Conservation (phyloP, 2,797 vertebrate species). For the Brotogeris chrysoptera region DNA sequence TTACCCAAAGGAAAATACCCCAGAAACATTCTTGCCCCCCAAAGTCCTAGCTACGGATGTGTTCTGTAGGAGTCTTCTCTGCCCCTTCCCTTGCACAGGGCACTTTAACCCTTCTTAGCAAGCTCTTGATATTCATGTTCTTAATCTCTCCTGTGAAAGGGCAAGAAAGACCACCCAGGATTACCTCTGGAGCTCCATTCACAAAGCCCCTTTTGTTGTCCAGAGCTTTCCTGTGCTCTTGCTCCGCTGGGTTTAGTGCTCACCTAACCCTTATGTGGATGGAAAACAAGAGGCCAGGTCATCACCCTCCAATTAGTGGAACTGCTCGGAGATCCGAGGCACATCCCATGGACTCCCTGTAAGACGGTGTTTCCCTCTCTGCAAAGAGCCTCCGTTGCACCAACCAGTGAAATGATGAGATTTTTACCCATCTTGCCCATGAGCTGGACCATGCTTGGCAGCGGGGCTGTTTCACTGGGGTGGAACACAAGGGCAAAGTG, state of each 20-base stretch:
- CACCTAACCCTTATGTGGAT: background rate
- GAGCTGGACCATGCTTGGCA: background rate
- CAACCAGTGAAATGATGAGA: background rate
- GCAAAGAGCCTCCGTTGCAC: background rate
- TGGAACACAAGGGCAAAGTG: fast-evolving
- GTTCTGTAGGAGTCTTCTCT: background rate
- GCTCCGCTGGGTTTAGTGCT: background rate
- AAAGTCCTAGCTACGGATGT: background rate
- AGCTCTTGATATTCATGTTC: background rate
- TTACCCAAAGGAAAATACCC: background rate
- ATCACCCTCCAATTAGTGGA: background rate
- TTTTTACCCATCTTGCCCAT: background rate
- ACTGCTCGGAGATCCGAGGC: background rate
- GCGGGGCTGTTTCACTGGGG: fast-evolving
- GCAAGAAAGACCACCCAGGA: constrained; percentile 21
- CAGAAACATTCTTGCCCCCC: background rate
- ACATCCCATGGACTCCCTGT: background rate
- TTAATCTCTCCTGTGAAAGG: background rate
- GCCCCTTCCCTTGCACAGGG: background rate
- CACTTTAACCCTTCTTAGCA: background rate
- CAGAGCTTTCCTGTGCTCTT: background rate
- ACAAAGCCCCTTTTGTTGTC: constrained; percentile 37
- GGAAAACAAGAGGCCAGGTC: background rate
- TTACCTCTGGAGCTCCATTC: background rate
- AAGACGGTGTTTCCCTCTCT: fast-evolving